Conservation (phyloP, 2,113 vertebrate genomes). For the Calyptomena viridis region DNA sequence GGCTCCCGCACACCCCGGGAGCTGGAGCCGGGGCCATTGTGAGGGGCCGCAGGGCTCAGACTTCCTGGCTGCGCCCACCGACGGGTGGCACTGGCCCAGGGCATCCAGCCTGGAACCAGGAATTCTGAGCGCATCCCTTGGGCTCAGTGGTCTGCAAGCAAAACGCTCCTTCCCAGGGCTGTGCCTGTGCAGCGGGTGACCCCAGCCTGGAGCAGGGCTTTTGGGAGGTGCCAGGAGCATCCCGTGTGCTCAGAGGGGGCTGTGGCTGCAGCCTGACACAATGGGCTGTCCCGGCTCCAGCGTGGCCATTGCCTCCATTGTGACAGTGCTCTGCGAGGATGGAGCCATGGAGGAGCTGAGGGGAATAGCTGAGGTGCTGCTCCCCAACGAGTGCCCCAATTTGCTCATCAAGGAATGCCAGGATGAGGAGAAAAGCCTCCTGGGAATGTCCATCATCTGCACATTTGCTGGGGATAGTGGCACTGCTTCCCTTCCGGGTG, state of each 20-base stretch:
- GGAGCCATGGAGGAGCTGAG: background rate
- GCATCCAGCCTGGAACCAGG: background rate
- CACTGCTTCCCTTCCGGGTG: rapidly evolving
- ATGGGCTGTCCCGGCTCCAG: slow-evolving; percentile 15
- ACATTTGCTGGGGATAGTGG: rapidly evolving
- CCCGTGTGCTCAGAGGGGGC: background rate
- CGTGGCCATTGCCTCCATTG: background rate
- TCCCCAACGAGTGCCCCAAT: rapidly evolving
- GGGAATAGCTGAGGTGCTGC: background rate
- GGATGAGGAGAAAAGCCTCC: background rate
- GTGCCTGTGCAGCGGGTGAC: rapidly evolving
- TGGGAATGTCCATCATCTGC: rapidly evolving
- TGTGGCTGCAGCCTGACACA: background rate
- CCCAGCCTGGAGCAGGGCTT: background rate
- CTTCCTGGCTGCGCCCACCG: background rate
- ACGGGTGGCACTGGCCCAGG: background rate
- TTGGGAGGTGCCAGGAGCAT: slow-evolving; percentile 2
- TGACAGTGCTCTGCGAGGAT: background rate
- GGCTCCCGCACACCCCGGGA: background rate
- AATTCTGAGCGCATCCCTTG: background rate
- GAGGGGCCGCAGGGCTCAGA: background rate
- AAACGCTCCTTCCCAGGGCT: background rate
- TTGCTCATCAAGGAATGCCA: background rate
- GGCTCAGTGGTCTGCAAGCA: rapidly evolving
- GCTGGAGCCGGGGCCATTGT: background rate